phyloP scores from a whole-genome alignment of 2,888 invertebrate species.

The Pecten maximus region DNA sequence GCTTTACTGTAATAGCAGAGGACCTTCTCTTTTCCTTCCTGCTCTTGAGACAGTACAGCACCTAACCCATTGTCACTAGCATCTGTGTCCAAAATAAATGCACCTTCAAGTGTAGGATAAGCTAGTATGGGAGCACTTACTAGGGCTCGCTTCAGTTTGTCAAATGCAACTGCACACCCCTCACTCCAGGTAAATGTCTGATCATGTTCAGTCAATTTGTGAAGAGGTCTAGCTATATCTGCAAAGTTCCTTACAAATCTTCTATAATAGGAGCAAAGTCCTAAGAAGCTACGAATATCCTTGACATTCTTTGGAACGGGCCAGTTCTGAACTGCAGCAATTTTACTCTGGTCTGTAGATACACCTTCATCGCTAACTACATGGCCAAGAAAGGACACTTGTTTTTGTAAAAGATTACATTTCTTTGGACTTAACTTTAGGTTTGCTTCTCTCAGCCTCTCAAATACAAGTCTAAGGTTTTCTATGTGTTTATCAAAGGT shows the following conservation, averaged over 20 bases:
- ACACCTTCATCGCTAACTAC: too few species aligned
- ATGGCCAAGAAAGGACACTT: too few species aligned
- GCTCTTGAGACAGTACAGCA: constrained; percentile 44
- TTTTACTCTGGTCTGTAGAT: too few species aligned
- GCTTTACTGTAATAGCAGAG: constrained; percentile 42
- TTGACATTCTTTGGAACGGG: too few species aligned
- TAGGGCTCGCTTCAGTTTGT: constrained; percentile 41
- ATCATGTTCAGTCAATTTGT: constrained; percentile 16
- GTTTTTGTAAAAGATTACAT: too few species aligned
- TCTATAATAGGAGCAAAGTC: neutral
- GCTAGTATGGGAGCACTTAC: constrained; percentile 36
- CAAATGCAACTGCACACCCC: constrained; percentile 23
- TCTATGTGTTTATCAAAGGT: too few species aligned
- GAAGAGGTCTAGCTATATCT: constrained; percentile 12
- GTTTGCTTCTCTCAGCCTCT: too few species aligned
- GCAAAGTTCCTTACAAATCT: neutral
- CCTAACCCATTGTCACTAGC: constrained; percentile 38
- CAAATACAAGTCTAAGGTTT: too few species aligned
- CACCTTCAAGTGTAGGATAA: neutral
- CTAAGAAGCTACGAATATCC: too few species aligned
- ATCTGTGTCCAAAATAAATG: constrained; percentile 44
- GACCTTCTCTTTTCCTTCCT: constrained; percentile 43
- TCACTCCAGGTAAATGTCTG: neutral
- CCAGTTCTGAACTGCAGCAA: too few species aligned
- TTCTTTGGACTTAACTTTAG: too few species aligned